Percentiles rank a stretch among this genome's conserved stretches.
phyloP scores from a whole-genome alignment of 2,113 vertebrate genomes.

The Struthidea cinerea region DNA sequence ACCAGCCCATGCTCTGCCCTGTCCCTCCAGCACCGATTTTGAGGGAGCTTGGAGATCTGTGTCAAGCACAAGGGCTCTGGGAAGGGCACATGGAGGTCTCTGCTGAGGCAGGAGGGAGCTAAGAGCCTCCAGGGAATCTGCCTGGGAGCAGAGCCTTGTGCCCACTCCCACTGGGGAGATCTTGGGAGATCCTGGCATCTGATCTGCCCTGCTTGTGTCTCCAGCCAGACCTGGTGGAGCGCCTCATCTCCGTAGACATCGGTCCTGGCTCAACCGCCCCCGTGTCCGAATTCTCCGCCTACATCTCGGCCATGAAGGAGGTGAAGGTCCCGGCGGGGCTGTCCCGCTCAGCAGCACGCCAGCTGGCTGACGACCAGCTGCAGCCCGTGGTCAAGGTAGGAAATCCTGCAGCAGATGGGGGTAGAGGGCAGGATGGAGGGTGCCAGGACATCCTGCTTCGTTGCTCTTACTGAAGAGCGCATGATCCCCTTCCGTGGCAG shows the following conservation, averaged over 20 bases:
- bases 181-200: not conserved
- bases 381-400: constrained; percentile 76
- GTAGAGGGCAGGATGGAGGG: not conserved
- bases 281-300: constrained; percentile 71
- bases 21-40: rapidly evolving
- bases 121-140: not conserved
- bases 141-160: not conserved
- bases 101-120: not conserved
- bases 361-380: constrained; percentile 86
- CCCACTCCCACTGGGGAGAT: rapidly evolving
- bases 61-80: not conserved
- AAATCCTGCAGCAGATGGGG: not conserved
- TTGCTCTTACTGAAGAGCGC: rapidly evolving
- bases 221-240: constrained; percentile 88
- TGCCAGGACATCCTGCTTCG: not conserved
- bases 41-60: not conserved
- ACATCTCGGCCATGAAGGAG: constrained; percentile 83
- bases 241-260: constrained; percentile 87
- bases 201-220: not conserved
- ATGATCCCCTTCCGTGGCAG: constrained; percentile 25
- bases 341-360: constrained; percentile 82
- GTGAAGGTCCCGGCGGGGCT: constrained; percentile 77
- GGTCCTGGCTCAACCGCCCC: constrained; percentile 69
- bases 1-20: not conserved
- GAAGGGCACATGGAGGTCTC: not conserved